These are phyloP conservation scores for Charanyca ferruginea DNA, from an alignment of 2,888 invertebrate species.

Conservation along the genomic window DNA sequence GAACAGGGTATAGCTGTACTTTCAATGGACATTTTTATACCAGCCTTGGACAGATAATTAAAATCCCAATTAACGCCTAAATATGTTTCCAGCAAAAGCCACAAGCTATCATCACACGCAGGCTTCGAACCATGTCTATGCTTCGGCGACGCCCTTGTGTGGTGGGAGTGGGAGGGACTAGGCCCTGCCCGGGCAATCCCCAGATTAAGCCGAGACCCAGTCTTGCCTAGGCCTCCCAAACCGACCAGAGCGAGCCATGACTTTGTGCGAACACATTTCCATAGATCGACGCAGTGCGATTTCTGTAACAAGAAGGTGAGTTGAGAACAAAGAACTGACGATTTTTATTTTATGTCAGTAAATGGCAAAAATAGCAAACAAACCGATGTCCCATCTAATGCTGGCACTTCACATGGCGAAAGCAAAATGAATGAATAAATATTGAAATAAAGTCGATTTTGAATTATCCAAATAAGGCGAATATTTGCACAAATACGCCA, in stretches of 20 bases:
- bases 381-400: no score
- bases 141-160: conserved; percentile 97
- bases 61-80: not conserved
- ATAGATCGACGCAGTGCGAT: conserved; percentile 97
- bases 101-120: conserved; percentile 93
- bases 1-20: no score
- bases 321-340: conserved; percentile 1
- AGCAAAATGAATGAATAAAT: no score
- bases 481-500: no score
- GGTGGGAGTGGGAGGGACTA: conserved; percentile 94
- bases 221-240: conserved; percentile 74
- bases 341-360: no score
- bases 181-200: conserved; percentile 77
- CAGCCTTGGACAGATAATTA: not conserved
- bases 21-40: no score
- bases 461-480: no score
- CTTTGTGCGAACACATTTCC: conserved; percentile 97
- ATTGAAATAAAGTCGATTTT: no score
- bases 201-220: conserved; percentile 75
- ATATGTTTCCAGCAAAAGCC: conserved; percentile 91
- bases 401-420: no score
- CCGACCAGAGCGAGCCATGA: conserved; percentile 91
- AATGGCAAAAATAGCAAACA: no score
- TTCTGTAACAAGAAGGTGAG: conserved; percentile 97
- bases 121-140: conserved; percentile 98